Conservation (phyloP, 2,888 invertebrate genomes). For the Amaurobius ferox region DNA sequence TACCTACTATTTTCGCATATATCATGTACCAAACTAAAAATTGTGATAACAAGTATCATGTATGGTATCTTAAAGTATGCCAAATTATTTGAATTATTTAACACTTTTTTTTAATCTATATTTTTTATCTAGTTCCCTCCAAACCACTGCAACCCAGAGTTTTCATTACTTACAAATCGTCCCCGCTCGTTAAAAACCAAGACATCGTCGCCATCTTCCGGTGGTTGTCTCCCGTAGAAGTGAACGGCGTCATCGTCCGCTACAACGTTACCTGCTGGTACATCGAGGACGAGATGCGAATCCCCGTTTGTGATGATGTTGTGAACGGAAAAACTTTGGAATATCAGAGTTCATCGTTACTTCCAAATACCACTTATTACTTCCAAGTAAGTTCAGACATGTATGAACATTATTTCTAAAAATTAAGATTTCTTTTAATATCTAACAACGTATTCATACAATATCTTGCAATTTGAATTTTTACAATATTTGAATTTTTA, state of each 20-base stretch:
- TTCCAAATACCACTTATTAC: constrained; percentile 83
- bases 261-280: constrained; percentile 86
- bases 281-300: constrained; percentile 35
- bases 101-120: not conserved
- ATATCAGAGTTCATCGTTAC: constrained; percentile 81
- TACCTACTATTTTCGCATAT: no score
- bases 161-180: constrained; percentile 82
- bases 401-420: no score
- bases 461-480: no score
- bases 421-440: no score
- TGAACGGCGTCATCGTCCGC: constrained; percentile 86
- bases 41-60: no score
- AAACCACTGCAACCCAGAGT: constrained; percentile 85
- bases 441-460: no score
- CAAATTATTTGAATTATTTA: no score
- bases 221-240: constrained; percentile 86
- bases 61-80: no score
- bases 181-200: constrained; percentile 74
- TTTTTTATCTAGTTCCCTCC: constrained; percentile 81
- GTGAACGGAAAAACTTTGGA: constrained; percentile 80
- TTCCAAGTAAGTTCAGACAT: constrained; percentile 82
- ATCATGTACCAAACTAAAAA: no score
- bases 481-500: no score
- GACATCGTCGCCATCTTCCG: constrained; percentile 83
- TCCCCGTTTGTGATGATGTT: constrained; percentile 23